These are phyloP conservation scores for Stigmatopora nigra DNA, from an alignment of 2,113 vertebrate genomes.

Conservation along the genomic window DNA sequence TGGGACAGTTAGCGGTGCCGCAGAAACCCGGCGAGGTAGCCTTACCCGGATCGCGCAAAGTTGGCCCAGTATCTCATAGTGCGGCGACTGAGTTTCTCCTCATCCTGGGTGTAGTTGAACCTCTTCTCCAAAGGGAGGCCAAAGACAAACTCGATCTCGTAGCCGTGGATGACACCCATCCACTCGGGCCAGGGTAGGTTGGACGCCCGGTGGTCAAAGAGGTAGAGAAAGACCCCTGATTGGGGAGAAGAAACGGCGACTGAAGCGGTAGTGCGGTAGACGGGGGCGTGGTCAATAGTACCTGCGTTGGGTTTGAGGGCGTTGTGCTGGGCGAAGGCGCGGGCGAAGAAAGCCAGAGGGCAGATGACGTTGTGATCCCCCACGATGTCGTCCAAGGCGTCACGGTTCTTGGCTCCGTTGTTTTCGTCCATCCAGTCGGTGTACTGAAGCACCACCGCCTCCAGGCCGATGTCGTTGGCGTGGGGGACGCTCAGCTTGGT, in stretches of 20 bases:
- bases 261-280: neutral
- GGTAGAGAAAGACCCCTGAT: slow-evolving; percentile 75
- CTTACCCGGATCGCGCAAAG: slow-evolving; percentile 79
- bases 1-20: neutral
- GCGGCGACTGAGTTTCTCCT: slow-evolving; percentile 77
- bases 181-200: slow-evolving; percentile 85
- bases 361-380: slow-evolving; percentile 91
- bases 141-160: slow-evolving; percentile 92
- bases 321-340: slow-evolving; percentile 69
- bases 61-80: slow-evolving; percentile 93
- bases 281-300: neutral
- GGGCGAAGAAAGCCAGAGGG: slow-evolving; percentile 78
- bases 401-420: slow-evolving; percentile 78
- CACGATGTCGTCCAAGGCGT: slow-evolving; percentile 85
- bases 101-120: slow-evolving; percentile 82
- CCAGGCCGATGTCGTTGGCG: slow-evolving; percentile 82
- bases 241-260: neutral
- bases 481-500: slow-evolving; percentile 83
- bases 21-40: too few relatives aligned
- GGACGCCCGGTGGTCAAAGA: slow-evolving; percentile 86
- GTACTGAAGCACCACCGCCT: slow-evolving; percentile 86
- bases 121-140: slow-evolving; percentile 79
- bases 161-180: slow-evolving; percentile 94
- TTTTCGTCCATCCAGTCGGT: slow-evolving; percentile 88
- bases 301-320: slow-evolving; percentile 54